A percentile compares a stretch with the other conserved stretches of the same genome.
Evolutionary conservation across 2,113 vertebrate genomes (phyloP).

Genomic region (Pseudois nayaur): DNA sequence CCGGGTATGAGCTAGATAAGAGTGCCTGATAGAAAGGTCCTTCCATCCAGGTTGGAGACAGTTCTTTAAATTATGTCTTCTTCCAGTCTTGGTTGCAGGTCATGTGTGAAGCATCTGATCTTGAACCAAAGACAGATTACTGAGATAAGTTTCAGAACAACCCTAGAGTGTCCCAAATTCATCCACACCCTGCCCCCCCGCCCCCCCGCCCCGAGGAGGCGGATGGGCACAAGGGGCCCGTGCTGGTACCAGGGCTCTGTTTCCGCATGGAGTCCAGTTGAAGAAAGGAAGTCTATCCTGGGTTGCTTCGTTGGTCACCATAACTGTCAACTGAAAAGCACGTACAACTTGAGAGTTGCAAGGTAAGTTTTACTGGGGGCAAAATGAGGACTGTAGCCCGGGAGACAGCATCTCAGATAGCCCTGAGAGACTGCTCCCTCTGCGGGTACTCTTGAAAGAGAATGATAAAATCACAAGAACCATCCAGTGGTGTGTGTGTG

Average conservation of each 20-base stretch:
- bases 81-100: background rate
- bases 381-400: background rate
- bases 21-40: background rate
- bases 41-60: background rate
- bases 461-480: background rate
- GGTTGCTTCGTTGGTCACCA: background rate
- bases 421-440: background rate
- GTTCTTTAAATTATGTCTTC: background rate
- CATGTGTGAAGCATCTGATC: background rate
- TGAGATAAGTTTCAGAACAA: background rate
- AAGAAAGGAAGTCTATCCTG: background rate
- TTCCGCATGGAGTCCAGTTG: background rate
- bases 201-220: accelerated
- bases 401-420: background rate
- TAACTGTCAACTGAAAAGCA: background rate
- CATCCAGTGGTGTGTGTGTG: too few species aligned
- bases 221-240: background rate
- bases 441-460: background rate
- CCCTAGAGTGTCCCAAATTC: background rate
- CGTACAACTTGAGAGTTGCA: background rate
- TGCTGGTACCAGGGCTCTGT: background rate
- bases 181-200: background rate
- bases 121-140: background rate
- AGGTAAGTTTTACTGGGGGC: background rate
- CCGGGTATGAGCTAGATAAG: background rate